Base-by-base conservation (phyloP, 1,140 invertebrate species). In the Tetranychus urticae region DNA sequence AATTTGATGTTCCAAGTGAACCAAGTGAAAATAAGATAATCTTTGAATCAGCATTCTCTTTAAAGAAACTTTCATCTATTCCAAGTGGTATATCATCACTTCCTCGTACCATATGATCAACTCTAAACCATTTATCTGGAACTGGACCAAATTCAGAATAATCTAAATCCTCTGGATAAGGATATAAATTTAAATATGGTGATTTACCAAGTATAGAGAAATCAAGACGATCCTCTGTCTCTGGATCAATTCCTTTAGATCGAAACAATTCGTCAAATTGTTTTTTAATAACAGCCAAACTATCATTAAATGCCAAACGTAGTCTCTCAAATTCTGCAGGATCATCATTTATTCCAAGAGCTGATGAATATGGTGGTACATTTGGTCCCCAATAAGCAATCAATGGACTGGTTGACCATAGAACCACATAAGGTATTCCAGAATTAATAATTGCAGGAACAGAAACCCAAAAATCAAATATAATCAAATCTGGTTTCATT, bases 401-500 rank as follows among this genome's bases (percentile, higher is more conserved):
- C 33, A 63, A 56, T 10, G 62, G 62, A n/a, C n/a, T 56, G 2
- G 62, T 57, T 23, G 60, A 62, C 33, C 34, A 45, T 34, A 63
- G 34, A 2, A 13, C 10, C 14, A 59, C 46, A 59, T 57, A 63
- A 23, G 37, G 36, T 13, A 36, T 48, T 3, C 62, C 62, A 37
- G 14, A 42, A 35, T 45, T 37, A 31, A 45, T 34, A 8, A 63
- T 45, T n/a, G 62, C 62, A 33, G 62, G 62, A 37, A 46, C 42
- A 5, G 57, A 34, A n/a, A 56, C 14, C 23, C 61, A 63, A 45
- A 52, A 33, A 56, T 63, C 62, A 14, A 60, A 12, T 6, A 60
- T 34, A 56, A 63, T 63, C 34, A 63, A 35, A 37, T 63, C 62
- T 2, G 62, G 62, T 35, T 60, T 34, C 8, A 63, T 46, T 46